Evolutionary conservation across 2,888 invertebrate genomes (phyloP), one percentile per base, ranked within the genome.

Genomic region (Sinelater perroti): DNA sequence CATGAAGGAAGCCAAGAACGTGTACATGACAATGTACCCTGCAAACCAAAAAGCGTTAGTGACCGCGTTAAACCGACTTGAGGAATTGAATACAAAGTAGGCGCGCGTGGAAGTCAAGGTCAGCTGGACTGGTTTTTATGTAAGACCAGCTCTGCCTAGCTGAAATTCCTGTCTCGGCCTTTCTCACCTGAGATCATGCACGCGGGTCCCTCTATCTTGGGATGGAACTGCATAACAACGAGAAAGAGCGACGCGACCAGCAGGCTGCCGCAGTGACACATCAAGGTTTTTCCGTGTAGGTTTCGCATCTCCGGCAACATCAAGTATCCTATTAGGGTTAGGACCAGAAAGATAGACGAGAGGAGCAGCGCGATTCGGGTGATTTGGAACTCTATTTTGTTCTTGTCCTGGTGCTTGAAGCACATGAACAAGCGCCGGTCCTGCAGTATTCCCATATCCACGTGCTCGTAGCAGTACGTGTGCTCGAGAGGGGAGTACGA

Each of bases 251-350:
- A 90, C 1, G 87, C 88, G n/a, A 84, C 68, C 56, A 89, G 79
- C 70, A 90, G 82, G 72, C 85, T 85, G 61, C 81, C 77, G 24
- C 88, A 85, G 67, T 90, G 85, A 67, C 88, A 87, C 76, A 90
- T 88, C 36, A 90, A 79, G 8, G 87, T 89, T 69, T 86, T 85
- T 0, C 90, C 90, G 59, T 90, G 90, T 11, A 90, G 79, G 78
- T 90, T 91, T 54, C 85, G 83, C 51, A 90, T 78, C 61, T 84
- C 83, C 1, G 89, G 85, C 51, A 90, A 77, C 2, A 81, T 80
- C 35, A 82, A 75, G 76, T 90, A 90, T 18, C 89, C 88, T 59
- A 86, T 40, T 56, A 90, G 75, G 0, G 90, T 90, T 16, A 86
- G 69, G 2, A 83, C 75, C 62, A 90, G 79, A 69, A 88, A 90